Conservation (phyloP, 2,888 invertebrate genomes). For the Leucophenga montana region DNA sequence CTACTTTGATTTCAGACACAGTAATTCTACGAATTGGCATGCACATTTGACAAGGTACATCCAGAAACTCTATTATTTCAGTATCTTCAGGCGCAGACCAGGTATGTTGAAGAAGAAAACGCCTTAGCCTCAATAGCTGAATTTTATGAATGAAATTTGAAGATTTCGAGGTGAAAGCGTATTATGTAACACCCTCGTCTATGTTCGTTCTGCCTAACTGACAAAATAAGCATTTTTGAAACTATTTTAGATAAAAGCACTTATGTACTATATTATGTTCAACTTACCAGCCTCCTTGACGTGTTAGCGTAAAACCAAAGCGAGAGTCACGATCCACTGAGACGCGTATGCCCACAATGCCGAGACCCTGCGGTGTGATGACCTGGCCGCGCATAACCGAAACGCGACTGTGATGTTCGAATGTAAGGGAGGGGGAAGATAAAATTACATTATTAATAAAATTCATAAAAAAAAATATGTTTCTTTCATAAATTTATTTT, state of each 20-base stretch:
- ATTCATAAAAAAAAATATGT: slow-evolving; percentile 20
- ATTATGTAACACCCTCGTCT: too few species aligned
- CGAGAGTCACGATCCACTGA: slow-evolving; percentile 94
- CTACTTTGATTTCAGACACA: too few species aligned
- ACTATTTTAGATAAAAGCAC: background rate
- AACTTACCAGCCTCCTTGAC: slow-evolving; percentile 95
- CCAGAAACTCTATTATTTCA: too few species aligned
- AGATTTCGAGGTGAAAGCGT: too few species aligned
- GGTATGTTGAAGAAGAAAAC: too few species aligned
- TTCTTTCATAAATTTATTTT: slow-evolving; percentile 32
- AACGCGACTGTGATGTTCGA: slow-evolving; percentile 84
- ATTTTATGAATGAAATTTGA: too few species aligned
- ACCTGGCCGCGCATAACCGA: slow-evolving; percentile 99
- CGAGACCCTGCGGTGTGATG: slow-evolving; percentile 93
- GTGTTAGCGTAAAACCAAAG: slow-evolving; percentile 95
- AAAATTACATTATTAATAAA: slow-evolving; percentile 15
- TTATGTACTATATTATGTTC: background rate
- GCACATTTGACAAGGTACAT: too few species aligned
- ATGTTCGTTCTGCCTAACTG: too few species aligned
- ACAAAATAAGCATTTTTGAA: too few species aligned
- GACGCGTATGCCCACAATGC: slow-evolving; percentile 97
- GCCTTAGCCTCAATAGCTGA: too few species aligned
- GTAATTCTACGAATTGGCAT: too few species aligned
- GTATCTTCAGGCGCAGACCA: too few species aligned
- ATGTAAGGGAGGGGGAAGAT: slow-evolving; percentile 19